Base-by-base conservation (phyloP, 2,888 invertebrate genomes). In the Apotomis turbidana region DNA sequence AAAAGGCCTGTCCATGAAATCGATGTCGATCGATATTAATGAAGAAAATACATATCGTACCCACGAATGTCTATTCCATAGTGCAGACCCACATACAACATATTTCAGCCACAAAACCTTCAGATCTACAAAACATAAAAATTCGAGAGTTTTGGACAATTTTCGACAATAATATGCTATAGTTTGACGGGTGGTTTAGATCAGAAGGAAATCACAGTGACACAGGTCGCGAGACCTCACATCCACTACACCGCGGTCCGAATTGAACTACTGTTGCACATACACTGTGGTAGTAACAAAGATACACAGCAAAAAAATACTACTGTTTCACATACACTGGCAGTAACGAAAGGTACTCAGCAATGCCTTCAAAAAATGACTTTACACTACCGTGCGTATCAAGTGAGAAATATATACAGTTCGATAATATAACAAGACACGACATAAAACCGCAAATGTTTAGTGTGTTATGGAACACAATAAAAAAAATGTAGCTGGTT, bases 201-300 rank as follows among this genome's bases (percentile, higher is more conserved):
- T 67, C 68, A 72, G 68, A 62, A 52, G 69, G 72, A 77, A 77
- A 79, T 81, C 81, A 82, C 79, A 81, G 78, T 79, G 78, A 78
- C 76, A 76, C 75, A 75, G 76, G 76, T 76, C 76, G 74, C 68
- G 41, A 27, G 71, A 72, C 71, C 67, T 72, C 61, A 72, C 71
- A 68, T 62, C 49, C 59, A 52, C 57, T 63, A 66, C 55, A 61
- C 61, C 68, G 58, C 71, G 12, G 71, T 63, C 71, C 68, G 15
- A 58, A 62, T 68, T 68, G 71, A 72, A 72, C 68, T 72, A 72
- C 67, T 51, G 55, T 60, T 59, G 6, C 51, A 61, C 51, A 12
- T 44, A 41, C 27, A 69, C 66, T 66, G n/a, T 49, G 6, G 36
- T 36, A 46, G 0, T 9, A 41, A 41, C 41, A 41, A 41, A 27